phyloP scores from a whole-genome alignment of 35 echinoderm and acorn worm genomes.

The Holothuria glaberrima region DNA sequence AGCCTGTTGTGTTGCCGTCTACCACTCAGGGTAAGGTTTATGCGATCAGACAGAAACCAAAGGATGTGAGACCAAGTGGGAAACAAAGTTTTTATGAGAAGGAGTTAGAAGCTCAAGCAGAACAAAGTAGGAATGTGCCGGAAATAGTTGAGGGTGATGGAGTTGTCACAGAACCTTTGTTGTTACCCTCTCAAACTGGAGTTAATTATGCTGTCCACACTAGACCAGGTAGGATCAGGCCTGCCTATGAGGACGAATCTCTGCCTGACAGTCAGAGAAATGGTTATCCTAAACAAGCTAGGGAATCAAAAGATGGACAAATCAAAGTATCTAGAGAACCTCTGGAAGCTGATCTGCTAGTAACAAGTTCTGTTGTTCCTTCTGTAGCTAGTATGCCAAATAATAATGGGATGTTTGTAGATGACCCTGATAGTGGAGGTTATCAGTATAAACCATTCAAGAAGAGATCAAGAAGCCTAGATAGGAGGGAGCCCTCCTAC shows the following conservation, averaged over 20 bases:
- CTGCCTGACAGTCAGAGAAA: not conserved
- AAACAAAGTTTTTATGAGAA: conserved; percentile 24
- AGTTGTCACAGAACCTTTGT: conserved; percentile 12
- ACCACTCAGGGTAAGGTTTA: conserved; percentile 13
- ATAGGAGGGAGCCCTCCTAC: conserved; percentile 5
- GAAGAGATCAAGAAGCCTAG: conserved; percentile 19
- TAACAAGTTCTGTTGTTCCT: not conserved
- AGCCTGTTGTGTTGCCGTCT: conserved; percentile 24
- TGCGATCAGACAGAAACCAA: conserved; percentile 22
- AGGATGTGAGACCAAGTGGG: not conserved
- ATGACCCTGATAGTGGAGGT: conserved; percentile 15
- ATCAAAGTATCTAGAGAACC: not conserved
- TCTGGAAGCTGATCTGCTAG: not conserved
- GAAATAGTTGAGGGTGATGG: not conserved
- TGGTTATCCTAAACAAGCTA: not conserved
- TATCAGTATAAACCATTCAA: conserved; percentile 33
- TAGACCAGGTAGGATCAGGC: conserved; percentile 39
- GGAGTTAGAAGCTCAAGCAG: conserved; percentile 44
- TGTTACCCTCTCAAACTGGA: conserved; percentile 27
- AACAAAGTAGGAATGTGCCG: conserved; percentile 32
- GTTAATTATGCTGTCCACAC: conserved; percentile 7
- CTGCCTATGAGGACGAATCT: conserved; percentile 1
- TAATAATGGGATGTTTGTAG: not conserved
- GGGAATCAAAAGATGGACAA: not conserved
- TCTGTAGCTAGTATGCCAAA: not conserved